These are phyloP conservation scores for Tridacna crocea DNA, from an alignment of 2,888 invertebrate species.

Conservation along the genomic window DNA sequence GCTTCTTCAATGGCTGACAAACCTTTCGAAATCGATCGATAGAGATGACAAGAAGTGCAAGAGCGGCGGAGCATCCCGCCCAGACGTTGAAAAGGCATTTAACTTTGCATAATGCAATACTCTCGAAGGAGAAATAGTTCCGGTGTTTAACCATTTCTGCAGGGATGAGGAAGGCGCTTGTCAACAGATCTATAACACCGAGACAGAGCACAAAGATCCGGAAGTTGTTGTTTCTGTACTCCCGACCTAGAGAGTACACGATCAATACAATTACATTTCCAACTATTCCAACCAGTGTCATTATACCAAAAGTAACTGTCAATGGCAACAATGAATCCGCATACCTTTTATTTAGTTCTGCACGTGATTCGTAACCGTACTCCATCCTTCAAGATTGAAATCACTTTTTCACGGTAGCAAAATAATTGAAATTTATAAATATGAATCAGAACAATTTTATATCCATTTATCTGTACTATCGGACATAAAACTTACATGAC, in stretches of 20 bases:
- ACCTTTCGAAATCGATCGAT: slow-evolving; percentile 56
- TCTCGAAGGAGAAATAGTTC: slow-evolving; percentile 57
- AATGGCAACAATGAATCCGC: slow-evolving; percentile 52
- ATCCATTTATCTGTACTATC: too few relatives aligned
- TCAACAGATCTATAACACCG: slow-evolving; percentile 54
- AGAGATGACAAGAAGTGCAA: slow-evolving; percentile 49
- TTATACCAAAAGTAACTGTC: slow-evolving; percentile 50
- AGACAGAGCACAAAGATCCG: slow-evolving; percentile 56
- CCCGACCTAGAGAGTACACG: slow-evolving; percentile 54
- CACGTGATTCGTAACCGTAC: slow-evolving; percentile 35
- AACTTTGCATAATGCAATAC: slow-evolving; percentile 50
- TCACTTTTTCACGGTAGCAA: not conserved
- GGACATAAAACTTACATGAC: too few relatives aligned
- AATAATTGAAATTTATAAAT: too few relatives aligned
- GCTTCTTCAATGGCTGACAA: slow-evolving; percentile 50
- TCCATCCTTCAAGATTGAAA: not conserved
- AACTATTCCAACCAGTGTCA: slow-evolving; percentile 47
- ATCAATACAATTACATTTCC: slow-evolving; percentile 56
- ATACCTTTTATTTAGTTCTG: slow-evolving; percentile 48
- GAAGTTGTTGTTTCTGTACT: slow-evolving; percentile 57
- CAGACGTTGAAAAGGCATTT: slow-evolving; percentile 62
- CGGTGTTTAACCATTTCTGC: slow-evolving; percentile 57
- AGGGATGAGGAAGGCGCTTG: slow-evolving; percentile 54
- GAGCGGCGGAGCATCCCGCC: slow-evolving; percentile 54
- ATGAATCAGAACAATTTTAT: too few relatives aligned